phyloP scores from a whole-genome alignment of 2,113 vertebrate species.

The Isichthys henryi region DNA sequence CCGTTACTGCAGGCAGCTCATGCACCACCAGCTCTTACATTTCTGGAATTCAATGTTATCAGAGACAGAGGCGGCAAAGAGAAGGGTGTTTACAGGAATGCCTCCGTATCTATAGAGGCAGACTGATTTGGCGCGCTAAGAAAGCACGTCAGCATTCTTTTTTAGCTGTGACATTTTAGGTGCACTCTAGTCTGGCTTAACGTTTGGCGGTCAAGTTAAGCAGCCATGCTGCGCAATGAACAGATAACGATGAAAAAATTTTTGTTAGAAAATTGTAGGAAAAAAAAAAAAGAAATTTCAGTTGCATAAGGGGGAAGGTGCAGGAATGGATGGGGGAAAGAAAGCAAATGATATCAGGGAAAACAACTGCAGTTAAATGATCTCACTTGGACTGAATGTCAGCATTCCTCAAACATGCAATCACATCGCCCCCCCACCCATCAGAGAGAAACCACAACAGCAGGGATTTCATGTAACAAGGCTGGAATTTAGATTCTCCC shows the following conservation, averaged over 20 bases:
- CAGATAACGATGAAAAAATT: not conserved
- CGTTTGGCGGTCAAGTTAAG: not conserved
- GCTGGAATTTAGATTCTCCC: slow-evolving; percentile 22
- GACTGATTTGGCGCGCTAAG: not conserved
- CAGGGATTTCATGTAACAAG: slow-evolving; percentile 14
- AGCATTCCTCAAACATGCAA: slow-evolving; percentile 7
- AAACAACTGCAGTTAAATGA: not conserved
- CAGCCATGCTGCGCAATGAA: not conserved
- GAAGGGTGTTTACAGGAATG: not conserved
- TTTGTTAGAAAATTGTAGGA: not conserved
- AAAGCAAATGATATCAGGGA: not conserved
- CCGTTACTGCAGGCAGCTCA: not conserved
- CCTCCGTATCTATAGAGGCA: not conserved
- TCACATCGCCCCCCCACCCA: not conserved
- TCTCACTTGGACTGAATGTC: not conserved
- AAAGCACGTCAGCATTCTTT: not conserved
- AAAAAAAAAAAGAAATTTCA: not conserved
- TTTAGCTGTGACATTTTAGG: not conserved
- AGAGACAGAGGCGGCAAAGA: not conserved
- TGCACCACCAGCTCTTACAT: not conserved
- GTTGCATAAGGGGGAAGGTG: not conserved
- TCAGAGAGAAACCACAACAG: slow-evolving; percentile 16
- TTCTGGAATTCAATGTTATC: not conserved
- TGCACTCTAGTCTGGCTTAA: not conserved
- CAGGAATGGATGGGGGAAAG: not conserved